phyloP scores from a whole-genome alignment of 2,113 vertebrate genomes.

The Geococcyx californianus region DNA sequence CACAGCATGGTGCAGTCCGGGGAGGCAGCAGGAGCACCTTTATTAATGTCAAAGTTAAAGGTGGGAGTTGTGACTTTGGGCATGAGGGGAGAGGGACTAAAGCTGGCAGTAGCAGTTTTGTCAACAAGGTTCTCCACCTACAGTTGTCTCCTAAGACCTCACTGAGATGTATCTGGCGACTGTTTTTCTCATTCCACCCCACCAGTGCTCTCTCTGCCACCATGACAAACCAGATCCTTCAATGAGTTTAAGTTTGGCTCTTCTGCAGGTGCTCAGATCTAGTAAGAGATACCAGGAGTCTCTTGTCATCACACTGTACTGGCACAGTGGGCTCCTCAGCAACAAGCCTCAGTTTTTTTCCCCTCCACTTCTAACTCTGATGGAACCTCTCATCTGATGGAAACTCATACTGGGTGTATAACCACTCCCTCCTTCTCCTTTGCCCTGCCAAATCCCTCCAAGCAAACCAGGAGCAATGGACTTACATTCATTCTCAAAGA shows the following conservation, averaged over 20 bases:
- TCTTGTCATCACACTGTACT: neutral
- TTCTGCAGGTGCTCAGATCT: neutral
- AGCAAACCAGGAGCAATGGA: neutral
- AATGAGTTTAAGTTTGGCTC: neutral
- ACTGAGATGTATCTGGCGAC: neutral
- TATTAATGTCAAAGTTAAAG: neutral
- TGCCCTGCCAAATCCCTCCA: neutral
- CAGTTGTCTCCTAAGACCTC: neutral
- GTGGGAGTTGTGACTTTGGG: neutral
- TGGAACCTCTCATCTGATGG: neutral
- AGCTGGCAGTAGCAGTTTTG: neutral
- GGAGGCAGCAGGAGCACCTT: neutral
- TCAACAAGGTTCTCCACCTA: neutral
- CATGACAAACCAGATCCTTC: neutral
- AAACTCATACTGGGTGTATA: neutral
- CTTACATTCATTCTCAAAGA: constrained; percentile 98
- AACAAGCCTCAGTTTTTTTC: neutral
- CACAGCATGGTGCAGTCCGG: neutral
- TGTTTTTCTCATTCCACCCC: neutral
- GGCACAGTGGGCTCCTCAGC: neutral
- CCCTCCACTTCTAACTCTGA: neutral
- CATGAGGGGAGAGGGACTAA: neutral
- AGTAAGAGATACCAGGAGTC: neutral
- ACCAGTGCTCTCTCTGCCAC: neutral
- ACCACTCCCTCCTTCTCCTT: neutral